A percentile compares a stretch with the other conserved stretches of the same genome.
These are phyloP conservation scores for Limenitis camilla DNA, from an alignment of 2,888 invertebrate genomes.

Conservation along the genomic window DNA sequence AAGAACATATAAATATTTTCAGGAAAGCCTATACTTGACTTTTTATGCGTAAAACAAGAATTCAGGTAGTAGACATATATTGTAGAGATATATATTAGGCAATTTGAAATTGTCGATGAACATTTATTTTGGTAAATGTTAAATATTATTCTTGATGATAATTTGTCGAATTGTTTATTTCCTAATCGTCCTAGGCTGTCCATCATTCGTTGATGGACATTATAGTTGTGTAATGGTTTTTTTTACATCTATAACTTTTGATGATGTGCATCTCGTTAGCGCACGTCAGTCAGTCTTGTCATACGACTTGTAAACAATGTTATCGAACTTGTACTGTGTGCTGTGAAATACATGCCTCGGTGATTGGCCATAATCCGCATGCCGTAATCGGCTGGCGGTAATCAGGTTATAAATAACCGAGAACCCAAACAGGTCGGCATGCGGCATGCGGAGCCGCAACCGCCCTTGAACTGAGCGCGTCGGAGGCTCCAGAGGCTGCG, in stretches of 20 bases:
- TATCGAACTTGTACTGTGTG: not conserved
- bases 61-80: too few relatives aligned
- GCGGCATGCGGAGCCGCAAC: too few relatives aligned
- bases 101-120: too few relatives aligned
- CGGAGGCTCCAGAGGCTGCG: conserved; percentile 42
- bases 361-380: conserved; percentile 26
- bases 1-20: too few relatives aligned
- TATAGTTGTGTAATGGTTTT: too few relatives aligned
- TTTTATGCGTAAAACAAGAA: too few relatives aligned
- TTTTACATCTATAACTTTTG: not conserved
- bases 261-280: conserved; percentile 11
- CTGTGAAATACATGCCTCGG: conserved; percentile 24
- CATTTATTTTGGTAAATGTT: too few relatives aligned
- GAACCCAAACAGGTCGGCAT: conserved; percentile 61
- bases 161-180: too few relatives aligned
- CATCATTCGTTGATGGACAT: not conserved
- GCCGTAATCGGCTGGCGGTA: conserved; percentile 22
- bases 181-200: conserved; percentile 2
- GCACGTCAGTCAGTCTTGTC: conserved; percentile 4
- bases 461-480: too few relatives aligned
- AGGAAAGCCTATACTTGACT: too few relatives aligned
- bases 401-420: conserved; percentile 26
- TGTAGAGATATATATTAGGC: too few relatives aligned
- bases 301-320: conserved; percentile 2
- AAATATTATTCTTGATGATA: too few relatives aligned